Evolutionary conservation across 1,140 invertebrate species (phyloP).

Genomic region (Drosophila oshimai): DNA sequence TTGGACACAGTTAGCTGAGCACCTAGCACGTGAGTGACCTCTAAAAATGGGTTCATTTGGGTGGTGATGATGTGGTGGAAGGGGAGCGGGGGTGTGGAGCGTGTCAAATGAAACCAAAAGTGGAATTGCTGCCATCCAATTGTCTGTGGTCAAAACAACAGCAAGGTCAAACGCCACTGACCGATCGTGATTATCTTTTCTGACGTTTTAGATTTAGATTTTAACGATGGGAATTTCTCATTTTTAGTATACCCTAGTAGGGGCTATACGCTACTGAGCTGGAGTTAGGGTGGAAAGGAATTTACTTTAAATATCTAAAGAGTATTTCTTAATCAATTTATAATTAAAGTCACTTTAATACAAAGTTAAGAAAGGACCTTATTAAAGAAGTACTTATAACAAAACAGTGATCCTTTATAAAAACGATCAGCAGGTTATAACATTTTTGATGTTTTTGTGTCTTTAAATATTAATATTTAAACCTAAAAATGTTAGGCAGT

Average conservation of each 20-base stretch:
- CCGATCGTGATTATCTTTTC: constrained; percentile 47
- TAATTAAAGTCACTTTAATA: too few species aligned
- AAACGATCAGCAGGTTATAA: too few species aligned
- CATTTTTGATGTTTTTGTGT: too few species aligned
- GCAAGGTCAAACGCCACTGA: constrained; percentile 72
- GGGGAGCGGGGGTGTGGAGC: constrained; percentile 12
- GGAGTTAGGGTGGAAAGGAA: neutral
- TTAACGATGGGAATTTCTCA: constrained; percentile 33
- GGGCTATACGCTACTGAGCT: neutral
- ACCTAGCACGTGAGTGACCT: constrained; percentile 66
- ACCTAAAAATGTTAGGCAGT: too few species aligned
- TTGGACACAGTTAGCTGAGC: constrained; percentile 63
- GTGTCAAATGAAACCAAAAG: constrained; percentile 58
- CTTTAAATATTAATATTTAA: too few species aligned
- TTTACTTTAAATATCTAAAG: too few species aligned
- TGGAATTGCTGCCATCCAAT: constrained; percentile 41
- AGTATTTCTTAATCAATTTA: too few species aligned
- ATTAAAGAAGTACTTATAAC: too few species aligned
- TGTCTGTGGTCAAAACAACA: constrained; percentile 52
- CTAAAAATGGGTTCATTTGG: constrained; percentile 44
- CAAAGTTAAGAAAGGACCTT: too few species aligned
- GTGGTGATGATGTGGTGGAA: neutral
- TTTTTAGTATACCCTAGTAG: neutral
- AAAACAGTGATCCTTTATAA: too few species aligned
- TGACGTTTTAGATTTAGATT: constrained; percentile 23